Evolutionary conservation across 1,140 invertebrate genomes (phyloP), one percentile per base, ranked within the genome.

Genomic region (Diabrotica virgifera): DNA sequence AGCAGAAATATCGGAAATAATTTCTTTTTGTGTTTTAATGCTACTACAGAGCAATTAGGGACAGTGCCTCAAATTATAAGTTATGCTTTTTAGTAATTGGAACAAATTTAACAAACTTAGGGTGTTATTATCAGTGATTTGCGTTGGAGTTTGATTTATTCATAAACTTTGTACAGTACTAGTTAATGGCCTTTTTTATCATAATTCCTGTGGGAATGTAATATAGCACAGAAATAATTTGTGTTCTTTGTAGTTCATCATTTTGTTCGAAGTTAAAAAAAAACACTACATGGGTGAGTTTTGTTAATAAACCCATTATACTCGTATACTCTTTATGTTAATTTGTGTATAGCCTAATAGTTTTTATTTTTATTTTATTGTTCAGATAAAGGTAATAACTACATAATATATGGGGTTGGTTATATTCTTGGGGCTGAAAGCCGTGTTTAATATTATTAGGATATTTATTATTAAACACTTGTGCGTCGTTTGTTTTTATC

Each of bases 71-170:
- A 35, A 54, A 54, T 54, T 54, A 54, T 12, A 54, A 54, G 52
- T 35, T 54, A 54, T 54, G 24, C 52, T 54, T 54, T 54, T 35
- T 35, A 54, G n/a, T 13, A 54, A 13, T 54, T 12, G 52, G 52
- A 54, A 12, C n/a, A 5, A 13, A 13, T 54, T 54, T 13, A 54
- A 12, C 52, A 54, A 35, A 54, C 12, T 54, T 54, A 35, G 10
- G 7, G 12, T 54, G 52, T 54, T 54, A 54, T 54, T 54, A 54
- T 54, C 52, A 54, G 52, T 54, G 52, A 54, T 54, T 54, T 54
- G 52, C 52, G 52, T 54, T 6, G n/a, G 52, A 35, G 12, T 13
- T 54, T 54, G 52, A 54, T 54, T 54, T 54, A 54, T 54, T 54
- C n/a, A 54, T 54, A 12, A 35, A 54, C 24, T 54, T 8, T 54